Conservation (phyloP, 2,113 vertebrate genomes). For the pig (Sus scrofa) region T2T-Sscrofa CM000820.6:54430501-54431000, state of each 20-base stretch:
- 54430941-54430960: neutral
- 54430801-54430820: neutral
- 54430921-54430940: neutral
- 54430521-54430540: rapidly evolving
- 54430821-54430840: too few relatives aligned
- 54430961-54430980: neutral
- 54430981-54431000: neutral
- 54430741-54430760: neutral
- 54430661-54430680: neutral
- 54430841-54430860: neutral
- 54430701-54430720: neutral
- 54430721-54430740: neutral
- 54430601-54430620: neutral
- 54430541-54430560: too few relatives aligned
- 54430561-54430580: neutral
- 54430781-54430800: neutral
- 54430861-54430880: neutral
- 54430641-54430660: neutral
- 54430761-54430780: neutral
- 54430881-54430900: rapidly evolving
- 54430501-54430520: rapidly evolving
- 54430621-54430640: neutral
- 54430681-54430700: neutral
- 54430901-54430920: neutral
- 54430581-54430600: neutral